Percentiles rank a stretch among this genome's conserved stretches.
Evolutionary conservation across 1,140 invertebrate genomes (phyloP).

Genomic region (Oedothorax gibbosus): DNA sequence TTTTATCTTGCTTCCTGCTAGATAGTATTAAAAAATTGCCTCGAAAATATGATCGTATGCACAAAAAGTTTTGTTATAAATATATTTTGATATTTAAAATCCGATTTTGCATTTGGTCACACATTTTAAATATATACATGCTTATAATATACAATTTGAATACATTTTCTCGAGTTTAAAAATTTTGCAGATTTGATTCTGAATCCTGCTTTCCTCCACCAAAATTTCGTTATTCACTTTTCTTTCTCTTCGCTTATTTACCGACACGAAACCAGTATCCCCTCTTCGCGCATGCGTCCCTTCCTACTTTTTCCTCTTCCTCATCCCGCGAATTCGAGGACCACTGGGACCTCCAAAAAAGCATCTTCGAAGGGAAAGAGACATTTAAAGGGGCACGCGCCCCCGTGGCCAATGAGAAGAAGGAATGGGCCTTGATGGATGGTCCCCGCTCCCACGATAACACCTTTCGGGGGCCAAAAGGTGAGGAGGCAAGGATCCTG

Average conservation of each 20-base stretch:
- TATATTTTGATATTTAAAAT: too few relatives aligned
- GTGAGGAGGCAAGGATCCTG: conserved; percentile 57
- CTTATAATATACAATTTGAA: too few relatives aligned
- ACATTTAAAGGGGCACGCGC: conserved; percentile 48
- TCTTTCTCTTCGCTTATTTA: not conserved
- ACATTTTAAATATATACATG: too few relatives aligned
- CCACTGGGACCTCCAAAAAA: conserved; percentile 34
- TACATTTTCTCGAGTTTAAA: too few relatives aligned
- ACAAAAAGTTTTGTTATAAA: too few relatives aligned
- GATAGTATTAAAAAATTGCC: too few relatives aligned
- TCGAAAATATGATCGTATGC: too few relatives aligned
- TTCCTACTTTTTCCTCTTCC: conserved; percentile 23
- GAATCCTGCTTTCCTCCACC: too few relatives aligned
- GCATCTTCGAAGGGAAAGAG: conserved; percentile 17
- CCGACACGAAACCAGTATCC: conserved; percentile 11
- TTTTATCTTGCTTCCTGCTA: too few relatives aligned
- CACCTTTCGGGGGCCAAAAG: conserved; percentile 60
- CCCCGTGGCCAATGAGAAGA: conserved; percentile 57
- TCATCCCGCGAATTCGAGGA: conserved; percentile 43
- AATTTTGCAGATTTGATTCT: too few relatives aligned
- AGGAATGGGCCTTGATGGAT: conserved; percentile 52
- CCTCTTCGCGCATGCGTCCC: conserved; percentile 19
- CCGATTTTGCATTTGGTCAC: too few relatives aligned
- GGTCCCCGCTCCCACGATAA: conserved; percentile 58
- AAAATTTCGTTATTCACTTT: too few relatives aligned